Evolutionary conservation across 2,888 invertebrate species (phyloP).

Genomic region (Oxycera nigricornis): DNA sequence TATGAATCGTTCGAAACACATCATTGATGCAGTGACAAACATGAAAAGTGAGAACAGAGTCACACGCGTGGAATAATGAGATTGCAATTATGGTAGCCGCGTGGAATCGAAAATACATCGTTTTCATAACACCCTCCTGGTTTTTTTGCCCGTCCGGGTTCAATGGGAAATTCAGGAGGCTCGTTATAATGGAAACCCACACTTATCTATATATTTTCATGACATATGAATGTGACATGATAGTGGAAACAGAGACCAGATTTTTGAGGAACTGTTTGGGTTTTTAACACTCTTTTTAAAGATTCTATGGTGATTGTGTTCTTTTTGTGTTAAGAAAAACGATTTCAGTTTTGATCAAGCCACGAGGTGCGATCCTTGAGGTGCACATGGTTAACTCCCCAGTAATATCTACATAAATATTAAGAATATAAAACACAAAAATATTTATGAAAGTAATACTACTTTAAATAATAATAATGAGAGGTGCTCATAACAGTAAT

Average conservation of each 20-base stretch:
- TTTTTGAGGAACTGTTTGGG: not conserved
- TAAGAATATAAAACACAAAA: too few species aligned
- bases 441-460: too few species aligned
- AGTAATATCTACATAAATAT: too few species aligned
- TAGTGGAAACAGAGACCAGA: not conserved
- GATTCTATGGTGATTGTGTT: too few species aligned
- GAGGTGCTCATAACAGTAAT: too few species aligned
- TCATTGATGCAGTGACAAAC: slow-evolving; percentile 35
- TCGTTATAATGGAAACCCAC: not conserved
- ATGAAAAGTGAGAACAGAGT: slow-evolving; percentile 34
- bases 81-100: slow-evolving; percentile 33
- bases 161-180: not conserved
- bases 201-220: not conserved
- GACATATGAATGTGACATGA: not conserved
- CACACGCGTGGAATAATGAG: slow-evolving; percentile 42
- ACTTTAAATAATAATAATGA: too few species aligned
- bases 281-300: too few species aligned
- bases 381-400: too few species aligned
- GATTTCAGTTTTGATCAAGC: too few species aligned
- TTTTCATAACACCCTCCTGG: not conserved
- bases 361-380: too few species aligned
- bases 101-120: slow-evolving; percentile 13
- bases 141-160: not conserved
- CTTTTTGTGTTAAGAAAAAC: too few species aligned
- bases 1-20: slow-evolving; percentile 10